phyloP scores from a whole-genome alignment of 1,140 invertebrate species.

The Tachypleus tridentatus region DNA sequence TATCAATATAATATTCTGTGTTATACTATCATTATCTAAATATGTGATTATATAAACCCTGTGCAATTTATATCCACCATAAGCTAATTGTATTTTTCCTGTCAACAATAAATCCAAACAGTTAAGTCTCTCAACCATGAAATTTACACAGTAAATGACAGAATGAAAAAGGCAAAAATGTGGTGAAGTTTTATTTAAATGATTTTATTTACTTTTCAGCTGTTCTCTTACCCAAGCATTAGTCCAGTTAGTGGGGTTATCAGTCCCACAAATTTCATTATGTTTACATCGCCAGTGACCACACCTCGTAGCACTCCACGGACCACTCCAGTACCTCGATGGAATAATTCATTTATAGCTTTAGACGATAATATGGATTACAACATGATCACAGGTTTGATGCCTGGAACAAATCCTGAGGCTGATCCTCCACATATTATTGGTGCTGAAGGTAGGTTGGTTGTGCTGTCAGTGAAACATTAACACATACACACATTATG shows the following conservation, averaged over 20 bases:
- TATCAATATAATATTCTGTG: too few relatives aligned
- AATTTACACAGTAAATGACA: neutral
- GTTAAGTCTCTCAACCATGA: too few relatives aligned
- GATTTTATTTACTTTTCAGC: conserved; percentile 7
- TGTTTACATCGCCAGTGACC: conserved; percentile 67
- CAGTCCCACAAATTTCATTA: conserved; percentile 74
- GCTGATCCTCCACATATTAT: conserved; percentile 53
- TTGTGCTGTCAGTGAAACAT: neutral
- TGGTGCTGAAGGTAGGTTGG: conserved; percentile 46
- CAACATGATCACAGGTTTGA: conserved; percentile 66
- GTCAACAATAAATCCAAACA: too few relatives aligned
- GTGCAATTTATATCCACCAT: too few relatives aligned
- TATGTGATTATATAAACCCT: too few relatives aligned
- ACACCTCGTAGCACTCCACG: conserved; percentile 53
- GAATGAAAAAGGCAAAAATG: neutral
- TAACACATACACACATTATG: neutral
- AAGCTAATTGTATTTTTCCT: too few relatives aligned
- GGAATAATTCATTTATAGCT: conserved; percentile 74
- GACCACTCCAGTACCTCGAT: conserved; percentile 53
- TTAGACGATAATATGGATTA: conserved; percentile 78
- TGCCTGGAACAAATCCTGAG: conserved; percentile 43
- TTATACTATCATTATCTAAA: too few relatives aligned
- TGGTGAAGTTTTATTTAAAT: too few relatives aligned
- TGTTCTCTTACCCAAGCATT: conserved; percentile 21
- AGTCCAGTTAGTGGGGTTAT: conserved; percentile 58